Evolutionary conservation across 1,140 invertebrate genomes (phyloP).

Genomic region (Trigoniulus corallinus): DNA sequence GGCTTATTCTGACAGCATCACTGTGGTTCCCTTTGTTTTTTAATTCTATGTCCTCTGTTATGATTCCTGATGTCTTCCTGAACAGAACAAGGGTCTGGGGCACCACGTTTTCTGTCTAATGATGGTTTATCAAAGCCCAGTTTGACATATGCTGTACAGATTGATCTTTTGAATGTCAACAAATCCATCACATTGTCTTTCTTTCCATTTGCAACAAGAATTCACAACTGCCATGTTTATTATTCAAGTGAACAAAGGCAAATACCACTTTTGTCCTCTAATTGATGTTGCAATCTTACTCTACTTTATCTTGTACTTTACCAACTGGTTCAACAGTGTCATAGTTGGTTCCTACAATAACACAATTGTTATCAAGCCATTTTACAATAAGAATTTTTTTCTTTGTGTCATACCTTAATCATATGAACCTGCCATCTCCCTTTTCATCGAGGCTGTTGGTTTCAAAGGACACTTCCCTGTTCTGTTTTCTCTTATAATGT

Average conservation of each 20-base stretch:
- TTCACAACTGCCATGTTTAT: slow-evolving; percentile 21
- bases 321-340: slow-evolving; percentile 9
- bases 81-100: too few species aligned
- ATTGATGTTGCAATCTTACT: slow-evolving; percentile 16
- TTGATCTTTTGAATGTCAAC: too few species aligned
- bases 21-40: too few species aligned
- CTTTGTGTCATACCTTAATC: not conserved
- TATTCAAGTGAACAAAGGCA: slow-evolving; percentile 16
- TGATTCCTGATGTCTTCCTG: too few species aligned
- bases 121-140: too few species aligned
- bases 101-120: too few species aligned
- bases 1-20: too few species aligned
- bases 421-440: not conserved
- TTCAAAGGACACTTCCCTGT: not conserved
- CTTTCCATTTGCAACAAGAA: too few species aligned
- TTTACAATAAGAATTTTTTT: slow-evolving; percentile 1
- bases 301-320: slow-evolving; percentile 9
- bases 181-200: too few species aligned
- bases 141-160: too few species aligned
- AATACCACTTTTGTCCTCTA: slow-evolving; percentile 23
- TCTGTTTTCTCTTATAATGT: slow-evolving; percentile 1
- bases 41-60: too few species aligned
- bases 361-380: slow-evolving; percentile 18
- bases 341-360: slow-evolving; percentile 14
- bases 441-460: not conserved